Base-by-base conservation (phyloP, 2,888 invertebrate genomes). In the Ormyrus labotus region DNA sequence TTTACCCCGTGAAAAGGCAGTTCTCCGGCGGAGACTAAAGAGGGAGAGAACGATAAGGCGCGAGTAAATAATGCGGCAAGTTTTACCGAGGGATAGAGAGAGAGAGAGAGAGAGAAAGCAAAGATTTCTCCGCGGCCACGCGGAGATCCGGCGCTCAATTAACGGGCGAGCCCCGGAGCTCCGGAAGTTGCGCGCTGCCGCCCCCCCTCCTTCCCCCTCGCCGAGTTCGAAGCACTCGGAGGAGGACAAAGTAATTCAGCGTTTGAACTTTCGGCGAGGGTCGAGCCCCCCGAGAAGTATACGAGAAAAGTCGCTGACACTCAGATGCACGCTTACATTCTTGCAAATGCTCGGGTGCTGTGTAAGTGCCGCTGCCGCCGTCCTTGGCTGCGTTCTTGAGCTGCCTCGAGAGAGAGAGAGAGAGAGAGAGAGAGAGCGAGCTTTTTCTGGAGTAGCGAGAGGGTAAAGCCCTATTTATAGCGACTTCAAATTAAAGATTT, bases 51-150 rank as follows among this genome's bases (percentile, higher is more conserved):
- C 76, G 69, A 69, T 76, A 76, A 69, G 76, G 13, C 61, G 60
- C 64, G 19, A 78, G 78, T 78, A 78, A 78, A 78, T 72, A 71
- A 78, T 72, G 78, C 63, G 58, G 71, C 71, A 78, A 78, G 78
- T 78, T 78, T 65, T 76, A 61, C 69, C 69, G 63, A 76, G 69
- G 68, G 55, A 50, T 53, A 61, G 76, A 53, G 45, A 50, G 55
- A 45, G 75, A 50, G 61, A 61, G 76, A 53, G 45, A 50, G 55
- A 45, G 75, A 75, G 75, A 58, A 10, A 34, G 74, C 47, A 69
- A 76, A 76, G 69, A 68, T 69, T 76, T 70, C 53, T 5, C 58
- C 61, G 11, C 48, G 55, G 60, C 13, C 60, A n/a, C 11, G 13
- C 11, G n/a, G 48, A 70, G 68, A 77, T 77, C 63, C 13, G 57